These are phyloP conservation scores for Cataglyphis altisquamis DNA, from an alignment of 2,888 invertebrate genomes.

Conservation along the genomic window DNA sequence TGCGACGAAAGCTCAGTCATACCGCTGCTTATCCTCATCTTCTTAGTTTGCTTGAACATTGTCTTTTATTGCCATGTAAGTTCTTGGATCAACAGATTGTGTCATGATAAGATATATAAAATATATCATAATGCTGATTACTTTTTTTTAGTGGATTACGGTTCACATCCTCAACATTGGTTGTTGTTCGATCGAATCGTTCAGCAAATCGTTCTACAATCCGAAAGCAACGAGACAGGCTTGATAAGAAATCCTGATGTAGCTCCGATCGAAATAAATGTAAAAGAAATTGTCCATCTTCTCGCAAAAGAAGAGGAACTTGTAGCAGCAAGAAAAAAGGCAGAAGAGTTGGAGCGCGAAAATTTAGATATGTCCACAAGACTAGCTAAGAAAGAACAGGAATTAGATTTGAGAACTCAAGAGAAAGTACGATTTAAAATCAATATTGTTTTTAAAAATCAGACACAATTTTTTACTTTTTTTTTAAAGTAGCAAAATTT, in stretches of 20 bases:
- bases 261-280: slow-evolving; percentile 95
- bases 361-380: slow-evolving; percentile 95
- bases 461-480: background rate
- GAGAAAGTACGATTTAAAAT: slow-evolving; percentile 89
- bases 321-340: slow-evolving; percentile 94
- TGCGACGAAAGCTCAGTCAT: slow-evolving; percentile 95
- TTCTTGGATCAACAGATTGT: slow-evolving; percentile 11
- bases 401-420: slow-evolving; percentile 95
- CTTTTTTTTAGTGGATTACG: slow-evolving; percentile 91
- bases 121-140: background rate
- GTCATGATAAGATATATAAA: background rate
- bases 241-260: slow-evolving; percentile 93
- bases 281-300: slow-evolving; percentile 95
- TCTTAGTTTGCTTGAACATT: slow-evolving; percentile 95
- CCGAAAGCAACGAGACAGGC: slow-evolving; percentile 86
- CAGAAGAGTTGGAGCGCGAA: slow-evolving; percentile 95
- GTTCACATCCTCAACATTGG: slow-evolving; percentile 97
- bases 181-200: slow-evolving; percentile 96
- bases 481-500: background rate
- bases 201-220: slow-evolving; percentile 97
- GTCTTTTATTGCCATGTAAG: slow-evolving; percentile 93
- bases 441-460: background rate
- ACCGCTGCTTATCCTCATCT: slow-evolving; percentile 98
- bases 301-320: slow-evolving; percentile 97
- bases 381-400: slow-evolving; percentile 96